Percentiles rank a stretch among this genome's conserved stretches.
phyloP scores from a whole-genome alignment of 1,140 invertebrate species.

The Nasonia giraulti region DNA sequence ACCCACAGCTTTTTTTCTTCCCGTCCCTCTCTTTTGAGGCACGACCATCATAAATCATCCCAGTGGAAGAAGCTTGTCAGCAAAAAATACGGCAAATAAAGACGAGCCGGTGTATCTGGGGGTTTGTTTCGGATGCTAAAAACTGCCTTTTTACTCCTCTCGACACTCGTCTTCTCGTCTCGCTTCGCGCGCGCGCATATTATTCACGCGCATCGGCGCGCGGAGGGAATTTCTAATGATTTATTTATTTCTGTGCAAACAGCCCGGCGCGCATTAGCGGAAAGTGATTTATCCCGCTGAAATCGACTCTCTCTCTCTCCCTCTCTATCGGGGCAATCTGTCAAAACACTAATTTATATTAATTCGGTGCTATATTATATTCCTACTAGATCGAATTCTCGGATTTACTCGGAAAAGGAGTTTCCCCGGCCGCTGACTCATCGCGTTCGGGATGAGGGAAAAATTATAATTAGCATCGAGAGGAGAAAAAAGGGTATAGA shows the following conservation, averaged over 20 bases:
- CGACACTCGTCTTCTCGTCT: constrained; percentile 31
- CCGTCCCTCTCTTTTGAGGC: constrained; percentile 17
- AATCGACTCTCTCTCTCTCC: neutral
- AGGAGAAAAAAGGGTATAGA: constrained; percentile 50
- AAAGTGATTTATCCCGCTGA: constrained; percentile 35
- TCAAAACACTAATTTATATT: constrained; percentile 48
- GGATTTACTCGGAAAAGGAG: neutral
- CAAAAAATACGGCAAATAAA: constrained; percentile 62
- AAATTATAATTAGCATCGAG: constrained; percentile 52
- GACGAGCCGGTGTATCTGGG: constrained; percentile 52
- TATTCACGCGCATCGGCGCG: too few species aligned
- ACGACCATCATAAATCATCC: constrained; percentile 63
- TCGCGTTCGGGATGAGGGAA: neutral
- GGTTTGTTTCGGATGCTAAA: constrained; percentile 58
- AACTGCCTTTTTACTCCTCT: constrained; percentile 32
- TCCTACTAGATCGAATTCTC: too few species aligned
- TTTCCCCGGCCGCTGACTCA: neutral
- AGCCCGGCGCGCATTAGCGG: constrained; percentile 24
- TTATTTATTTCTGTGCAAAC: constrained; percentile 48
- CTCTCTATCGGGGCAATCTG: neutral
- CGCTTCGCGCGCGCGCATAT: neutral
- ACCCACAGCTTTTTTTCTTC: constrained; percentile 22
- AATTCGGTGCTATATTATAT: too few species aligned
- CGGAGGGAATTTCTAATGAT: constrained; percentile 41
- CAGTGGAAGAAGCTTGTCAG: constrained; percentile 61